phyloP scores from a whole-genome alignment of 2,113 vertebrate species.

The Mesoclemmys tuberculata region DNA sequence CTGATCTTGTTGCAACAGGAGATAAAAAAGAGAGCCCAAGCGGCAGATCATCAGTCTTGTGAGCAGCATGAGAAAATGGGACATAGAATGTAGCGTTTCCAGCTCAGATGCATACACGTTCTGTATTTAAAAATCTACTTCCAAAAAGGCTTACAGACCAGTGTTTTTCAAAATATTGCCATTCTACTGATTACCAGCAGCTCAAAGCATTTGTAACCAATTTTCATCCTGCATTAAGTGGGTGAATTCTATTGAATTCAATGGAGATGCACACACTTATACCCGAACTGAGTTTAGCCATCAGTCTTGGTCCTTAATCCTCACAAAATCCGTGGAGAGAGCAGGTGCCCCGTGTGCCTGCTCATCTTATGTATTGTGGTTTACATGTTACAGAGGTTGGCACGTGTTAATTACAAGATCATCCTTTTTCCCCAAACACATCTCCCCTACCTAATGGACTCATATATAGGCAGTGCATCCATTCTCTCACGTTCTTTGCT shows the following conservation, averaged over 20 bases:
- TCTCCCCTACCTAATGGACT: constrained; percentile 21
- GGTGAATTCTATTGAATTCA: not conserved
- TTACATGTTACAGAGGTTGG: not conserved
- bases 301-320: not conserved
- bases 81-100: not conserved
- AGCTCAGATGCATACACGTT: not conserved
- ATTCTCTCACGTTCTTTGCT: not conserved
- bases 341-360: not conserved
- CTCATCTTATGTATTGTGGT: not conserved
- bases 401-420: not conserved
- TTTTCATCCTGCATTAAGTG: not conserved
- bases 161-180: not conserved
- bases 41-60: not conserved
- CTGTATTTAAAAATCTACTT: not conserved
- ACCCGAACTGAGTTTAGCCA: not conserved
- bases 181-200: no score
- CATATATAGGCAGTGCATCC: not conserved
- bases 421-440: not conserved
- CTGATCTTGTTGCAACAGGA: not conserved
- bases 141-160: not conserved
- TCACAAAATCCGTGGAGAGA: not conserved
- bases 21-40: not conserved
- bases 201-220: not conserved
- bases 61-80: not conserved
- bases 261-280: not conserved